Percentiles rank a stretch among this genome's conserved stretches.
These are phyloP conservation scores for Sarcophaga caerulescens DNA, from an alignment of 2,888 invertebrate genomes.

Conservation along the genomic window DNA sequence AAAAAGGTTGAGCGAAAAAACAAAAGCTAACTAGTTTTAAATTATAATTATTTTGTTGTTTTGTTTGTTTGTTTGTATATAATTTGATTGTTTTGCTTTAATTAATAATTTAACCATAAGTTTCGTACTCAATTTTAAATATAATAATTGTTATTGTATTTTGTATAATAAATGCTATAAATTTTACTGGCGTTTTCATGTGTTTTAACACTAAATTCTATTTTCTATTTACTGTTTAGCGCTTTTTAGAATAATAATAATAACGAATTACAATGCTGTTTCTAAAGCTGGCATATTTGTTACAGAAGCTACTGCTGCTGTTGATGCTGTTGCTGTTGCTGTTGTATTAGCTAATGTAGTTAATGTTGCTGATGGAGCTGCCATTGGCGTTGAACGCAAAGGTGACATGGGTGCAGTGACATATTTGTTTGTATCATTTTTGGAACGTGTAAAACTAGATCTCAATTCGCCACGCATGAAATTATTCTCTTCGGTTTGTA, in stretches of 20 bases:
- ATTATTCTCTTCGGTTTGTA: constrained; percentile 81
- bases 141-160: neutral
- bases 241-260: constrained; percentile 7
- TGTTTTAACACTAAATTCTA: neutral
- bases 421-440: constrained; percentile 45
- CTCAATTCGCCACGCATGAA: constrained; percentile 81
- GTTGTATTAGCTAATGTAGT: constrained; percentile 11
- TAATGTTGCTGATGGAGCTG: neutral
- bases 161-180: constrained; percentile 58
- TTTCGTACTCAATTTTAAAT: neutral
- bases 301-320: constrained; percentile 56
- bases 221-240: neutral
- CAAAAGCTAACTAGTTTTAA: constrained; percentile 60
- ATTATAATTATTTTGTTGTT: constrained; percentile 1
- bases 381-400: constrained; percentile 2
- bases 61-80: constrained; percentile 49
- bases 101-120: constrained; percentile 10
- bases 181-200: constrained; percentile 51
- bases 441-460: constrained; percentile 64
- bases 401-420: constrained; percentile 21
- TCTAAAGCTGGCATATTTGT: constrained; percentile 75
- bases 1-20: constrained; percentile 17
- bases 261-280: constrained; percentile 75
- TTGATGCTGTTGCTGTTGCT: constrained; percentile 10
- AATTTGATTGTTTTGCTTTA: constrained; percentile 66